A percentile compares a stretch with the other conserved stretches of the same genome.
phyloP scores from a whole-genome alignment of 2,888 invertebrate genomes.

The Epistrophella euchroma region DNA sequence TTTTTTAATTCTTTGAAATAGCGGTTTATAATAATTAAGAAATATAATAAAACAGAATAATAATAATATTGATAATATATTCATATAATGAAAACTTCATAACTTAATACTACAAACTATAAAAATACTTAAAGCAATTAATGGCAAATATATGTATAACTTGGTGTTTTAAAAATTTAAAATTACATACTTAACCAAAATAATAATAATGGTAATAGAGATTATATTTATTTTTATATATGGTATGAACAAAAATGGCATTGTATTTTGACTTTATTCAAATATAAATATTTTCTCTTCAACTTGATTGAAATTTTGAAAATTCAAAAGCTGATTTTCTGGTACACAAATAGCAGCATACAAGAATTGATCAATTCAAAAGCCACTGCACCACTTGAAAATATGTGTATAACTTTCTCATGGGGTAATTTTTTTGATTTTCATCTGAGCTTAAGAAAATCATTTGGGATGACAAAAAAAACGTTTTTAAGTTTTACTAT shows the following conservation, averaged over 20 bases:
- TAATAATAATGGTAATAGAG: conserved; percentile 1
- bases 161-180: conserved; percentile 46
- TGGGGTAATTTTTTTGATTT: neutral
- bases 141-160: conserved; percentile 56
- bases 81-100: conserved; percentile 73
- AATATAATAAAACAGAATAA: conserved; percentile 45
- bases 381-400: neutral
- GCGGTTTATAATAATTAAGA: conserved; percentile 57
- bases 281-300: conserved; percentile 10
- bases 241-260: conserved; percentile 65
- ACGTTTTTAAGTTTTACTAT: neutral
- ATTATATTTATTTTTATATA: conserved; percentile 19
- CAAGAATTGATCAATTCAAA: neutral
- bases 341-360: neutral
- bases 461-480: neutral
- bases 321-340: neutral
- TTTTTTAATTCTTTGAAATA: conserved; percentile 53
- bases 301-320: conserved; percentile 5
- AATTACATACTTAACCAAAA: conserved; percentile 29
- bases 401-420: neutral
- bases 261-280: conserved; percentile 34
- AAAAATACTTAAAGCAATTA: conserved; percentile 72
- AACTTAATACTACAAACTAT: conserved; percentile 72
- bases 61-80: conserved; percentile 47
- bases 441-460: neutral